Conservation (phyloP, 2,113 vertebrate genomes). For the Clarias gariepinus region DNA sequence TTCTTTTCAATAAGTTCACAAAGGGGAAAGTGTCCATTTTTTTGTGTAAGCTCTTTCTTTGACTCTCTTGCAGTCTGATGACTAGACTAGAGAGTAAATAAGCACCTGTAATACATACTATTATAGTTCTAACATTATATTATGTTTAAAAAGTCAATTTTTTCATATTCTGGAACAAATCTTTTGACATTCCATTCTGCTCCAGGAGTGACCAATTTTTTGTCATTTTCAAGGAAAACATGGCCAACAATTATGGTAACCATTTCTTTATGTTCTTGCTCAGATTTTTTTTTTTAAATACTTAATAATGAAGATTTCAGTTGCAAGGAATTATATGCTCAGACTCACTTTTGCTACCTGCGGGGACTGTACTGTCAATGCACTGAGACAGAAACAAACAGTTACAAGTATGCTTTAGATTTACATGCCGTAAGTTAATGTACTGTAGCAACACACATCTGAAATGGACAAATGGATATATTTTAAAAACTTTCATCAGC, state of each 20-base stretch:
- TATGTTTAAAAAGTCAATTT: not conserved
- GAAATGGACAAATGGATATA: not conserved
- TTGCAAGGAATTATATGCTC: not conserved
- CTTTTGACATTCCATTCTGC: not conserved
- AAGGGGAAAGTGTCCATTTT: not conserved
- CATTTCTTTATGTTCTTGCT: not conserved
- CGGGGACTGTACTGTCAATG: constrained; percentile 14
- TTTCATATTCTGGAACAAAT: not conserved
- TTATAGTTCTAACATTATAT: not conserved
- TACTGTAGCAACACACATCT: not conserved
- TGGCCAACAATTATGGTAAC: too few relatives aligned
- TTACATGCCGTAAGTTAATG: not conserved
- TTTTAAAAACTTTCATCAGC: not conserved
- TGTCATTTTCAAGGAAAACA: not conserved
- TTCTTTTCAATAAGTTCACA: not conserved
- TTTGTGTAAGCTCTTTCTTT: not conserved
- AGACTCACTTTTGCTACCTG: not conserved
- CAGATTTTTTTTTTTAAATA: not conserved
- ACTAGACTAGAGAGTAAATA: not conserved
- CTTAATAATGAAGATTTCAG: not conserved
- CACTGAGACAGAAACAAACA: constrained; percentile 16
- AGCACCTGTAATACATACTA: not conserved
- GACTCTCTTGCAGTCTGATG: not conserved
- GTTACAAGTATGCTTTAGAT: not conserved
- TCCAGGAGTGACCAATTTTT: not conserved